These are phyloP conservation scores for Aethina tumida DNA, from an alignment of 1,140 invertebrate genomes.

Conservation along the genomic window DNA sequence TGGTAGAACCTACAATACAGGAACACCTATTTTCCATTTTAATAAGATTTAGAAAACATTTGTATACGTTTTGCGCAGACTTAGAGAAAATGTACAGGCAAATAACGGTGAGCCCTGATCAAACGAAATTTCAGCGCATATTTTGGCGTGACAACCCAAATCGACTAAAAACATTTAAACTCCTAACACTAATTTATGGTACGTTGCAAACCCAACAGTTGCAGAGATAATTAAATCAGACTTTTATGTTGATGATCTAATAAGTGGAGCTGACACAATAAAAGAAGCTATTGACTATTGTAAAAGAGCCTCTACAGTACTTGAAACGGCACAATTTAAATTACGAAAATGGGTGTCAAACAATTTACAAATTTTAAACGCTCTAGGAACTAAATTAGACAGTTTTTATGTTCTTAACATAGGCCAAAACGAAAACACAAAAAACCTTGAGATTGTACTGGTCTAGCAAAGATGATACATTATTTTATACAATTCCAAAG, in stretches of 20 bases:
- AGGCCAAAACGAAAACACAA: conserved; percentile 11
- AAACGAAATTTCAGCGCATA: conserved; percentile 17
- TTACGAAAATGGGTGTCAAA: conserved; percentile 25
- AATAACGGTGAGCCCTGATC: conserved; percentile 29
- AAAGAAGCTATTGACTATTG: conserved; percentile 10
- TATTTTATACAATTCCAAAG: conserved; percentile 8
- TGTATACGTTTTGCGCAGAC: conserved; percentile 34
- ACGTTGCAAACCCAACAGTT: conserved; percentile 5
- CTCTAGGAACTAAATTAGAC: conserved; percentile 2
- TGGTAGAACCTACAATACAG: conserved; percentile 25
- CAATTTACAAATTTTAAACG: conserved; percentile 1
- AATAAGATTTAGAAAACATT: conserved; percentile 34
- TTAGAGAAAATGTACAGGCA: conserved; percentile 36
- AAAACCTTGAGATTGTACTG: conserved; percentile 18
- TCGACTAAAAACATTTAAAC: conserved; percentile 19
- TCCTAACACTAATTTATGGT: conserved; percentile 30
- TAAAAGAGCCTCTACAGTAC: conserved; percentile 13
- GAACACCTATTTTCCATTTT: conserved; percentile 29
- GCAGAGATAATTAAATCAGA: conserved; percentile 4
- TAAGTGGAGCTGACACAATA: conserved; percentile 27
- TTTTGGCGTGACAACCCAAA: conserved; percentile 20
- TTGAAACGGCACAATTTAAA: conserved; percentile 15
- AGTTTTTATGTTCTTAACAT: conserved; percentile 11
- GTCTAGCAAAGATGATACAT: conserved; percentile 3
- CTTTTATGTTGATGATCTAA: conserved; percentile 35